These are phyloP conservation scores for Etheostoma cragini DNA, from an alignment of 2,113 vertebrate genomes.

Conservation along the genomic window DNA sequence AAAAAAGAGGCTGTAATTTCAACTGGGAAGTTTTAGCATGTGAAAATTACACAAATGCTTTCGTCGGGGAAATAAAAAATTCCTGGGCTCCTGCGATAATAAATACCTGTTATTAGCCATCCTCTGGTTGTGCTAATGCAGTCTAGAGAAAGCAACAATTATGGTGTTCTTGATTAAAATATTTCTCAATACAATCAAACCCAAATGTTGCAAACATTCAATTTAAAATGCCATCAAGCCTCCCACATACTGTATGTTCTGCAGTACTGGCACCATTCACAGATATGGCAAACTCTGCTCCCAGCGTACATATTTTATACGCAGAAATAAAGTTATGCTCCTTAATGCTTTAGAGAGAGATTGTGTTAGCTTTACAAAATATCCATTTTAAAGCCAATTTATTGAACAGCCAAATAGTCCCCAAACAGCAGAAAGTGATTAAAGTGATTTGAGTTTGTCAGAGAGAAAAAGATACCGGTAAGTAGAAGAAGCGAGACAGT, in stretches of 20 bases:
- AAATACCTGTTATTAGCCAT: slow-evolving; percentile 10
- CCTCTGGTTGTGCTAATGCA: slow-evolving; percentile 6
- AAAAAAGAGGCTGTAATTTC: neutral
- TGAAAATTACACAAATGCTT: neutral
- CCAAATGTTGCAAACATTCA: slow-evolving; percentile 12
- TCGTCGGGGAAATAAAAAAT: neutral
- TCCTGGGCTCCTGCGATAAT: slow-evolving; percentile 1
- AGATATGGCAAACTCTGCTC: neutral
- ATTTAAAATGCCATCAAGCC: slow-evolving; percentile 20
- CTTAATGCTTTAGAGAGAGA: neutral
- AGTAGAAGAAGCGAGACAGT: neutral
- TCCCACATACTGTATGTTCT: neutral
- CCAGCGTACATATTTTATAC: neutral
- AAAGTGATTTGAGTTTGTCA: neutral
- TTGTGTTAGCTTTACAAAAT: neutral
- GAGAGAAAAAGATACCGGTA: slow-evolving; percentile 5
- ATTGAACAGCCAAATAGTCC: slow-evolving; percentile 1
- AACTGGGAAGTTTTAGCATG: neutral
- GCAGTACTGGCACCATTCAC: neutral
- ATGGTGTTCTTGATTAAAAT: slow-evolving; percentile 15
- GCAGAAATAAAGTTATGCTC: neutral
- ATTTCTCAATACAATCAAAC: slow-evolving; percentile 17
- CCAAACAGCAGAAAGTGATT: neutral
- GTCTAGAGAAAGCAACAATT: slow-evolving; percentile 7
- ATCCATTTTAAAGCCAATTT: neutral